Evolutionary conservation across 2,888 invertebrate genomes (phyloP), one percentile per base, ranked within the genome.

Genomic region (Kuschelorhynchus macadamiae): DNA sequence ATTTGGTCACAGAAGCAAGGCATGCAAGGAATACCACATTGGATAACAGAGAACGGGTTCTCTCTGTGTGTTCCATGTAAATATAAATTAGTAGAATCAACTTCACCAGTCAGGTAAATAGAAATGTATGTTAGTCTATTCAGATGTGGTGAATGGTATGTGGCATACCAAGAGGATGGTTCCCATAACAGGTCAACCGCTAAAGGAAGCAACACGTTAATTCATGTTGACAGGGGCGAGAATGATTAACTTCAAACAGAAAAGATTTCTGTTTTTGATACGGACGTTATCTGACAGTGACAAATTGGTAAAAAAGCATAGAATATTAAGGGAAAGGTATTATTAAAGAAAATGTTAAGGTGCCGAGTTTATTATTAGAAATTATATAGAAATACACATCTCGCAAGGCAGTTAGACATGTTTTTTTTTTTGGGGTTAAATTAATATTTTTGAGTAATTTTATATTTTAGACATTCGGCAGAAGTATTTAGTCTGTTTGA

Each of bases 121-220:
- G 72, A 74, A 71, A 70, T 71, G 67, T 63, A 47, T 67, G 49
- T 67, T 67, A 61, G 72, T 63, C 72, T 72, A 70, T 71, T 70
- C 61, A 57, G 71, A 71, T 57, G 71, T 67, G 65, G 59, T 68
- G 30, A 55, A 55, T 41, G 56, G 56, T 30, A 47, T 61, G n/a
- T n/a, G 53, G 66, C 20, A 49, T 55, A 42, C 42, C 50, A 14
- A 20, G 39, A 52, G 44, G 57, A 50, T 49, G 49, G 61, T 61
- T 61, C 62, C 63, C 53, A 57, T 70, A 66, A 59, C 63, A 66
- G 70, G 68, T 69, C 64, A 46, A 36, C 64, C 61, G 49, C 12
- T 60, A 16, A 41, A 42, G 39, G 56, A 60, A 60, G 61, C 41
- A 30, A 17, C 21, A 16, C 33, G 44, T 67, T 60, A 49, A 67